These are phyloP conservation scores for Gobiocypris rarus DNA, from an alignment of 2,113 vertebrate genomes.

Conservation along the genomic window DNA sequence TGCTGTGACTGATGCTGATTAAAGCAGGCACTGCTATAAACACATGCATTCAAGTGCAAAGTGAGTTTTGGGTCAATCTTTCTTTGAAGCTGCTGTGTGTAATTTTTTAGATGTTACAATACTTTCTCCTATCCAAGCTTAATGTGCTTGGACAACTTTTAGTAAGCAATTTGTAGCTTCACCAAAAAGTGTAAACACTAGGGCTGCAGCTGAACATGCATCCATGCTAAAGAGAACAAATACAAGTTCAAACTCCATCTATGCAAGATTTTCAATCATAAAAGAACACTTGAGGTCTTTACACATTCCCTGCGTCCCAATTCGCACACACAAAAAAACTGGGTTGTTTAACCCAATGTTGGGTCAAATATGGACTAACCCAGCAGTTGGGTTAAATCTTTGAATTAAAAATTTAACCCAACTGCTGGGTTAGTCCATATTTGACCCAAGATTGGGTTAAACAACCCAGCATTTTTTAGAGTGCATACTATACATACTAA, in stretches of 20 bases:
- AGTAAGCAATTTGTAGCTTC: background rate
- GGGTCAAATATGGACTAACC: too few relatives aligned
- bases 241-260: too few relatives aligned
- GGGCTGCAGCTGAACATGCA: background rate
- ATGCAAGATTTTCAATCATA: background rate
- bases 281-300: too few relatives aligned
- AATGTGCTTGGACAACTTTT: background rate
- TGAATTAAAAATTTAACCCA: too few relatives aligned
- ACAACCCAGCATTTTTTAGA: too few relatives aligned
- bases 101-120: background rate
- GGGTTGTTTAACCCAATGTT: too few relatives aligned
- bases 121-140: background rate
- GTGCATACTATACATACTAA: too few relatives aligned
- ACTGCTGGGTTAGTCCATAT: too few relatives aligned
- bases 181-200: background rate
- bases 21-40: background rate
- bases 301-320: too few relatives aligned
- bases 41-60: background rate
- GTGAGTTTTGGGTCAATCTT: background rate
- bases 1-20: constrained; percentile 17
- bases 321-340: too few relatives aligned
- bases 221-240: background rate
- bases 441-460: too few relatives aligned
- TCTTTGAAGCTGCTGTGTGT: background rate
- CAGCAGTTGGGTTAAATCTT: too few relatives aligned